phyloP scores from a whole-genome alignment of 2,797 vertebrate genomes.

The Coracias cyanogaster region DNA sequence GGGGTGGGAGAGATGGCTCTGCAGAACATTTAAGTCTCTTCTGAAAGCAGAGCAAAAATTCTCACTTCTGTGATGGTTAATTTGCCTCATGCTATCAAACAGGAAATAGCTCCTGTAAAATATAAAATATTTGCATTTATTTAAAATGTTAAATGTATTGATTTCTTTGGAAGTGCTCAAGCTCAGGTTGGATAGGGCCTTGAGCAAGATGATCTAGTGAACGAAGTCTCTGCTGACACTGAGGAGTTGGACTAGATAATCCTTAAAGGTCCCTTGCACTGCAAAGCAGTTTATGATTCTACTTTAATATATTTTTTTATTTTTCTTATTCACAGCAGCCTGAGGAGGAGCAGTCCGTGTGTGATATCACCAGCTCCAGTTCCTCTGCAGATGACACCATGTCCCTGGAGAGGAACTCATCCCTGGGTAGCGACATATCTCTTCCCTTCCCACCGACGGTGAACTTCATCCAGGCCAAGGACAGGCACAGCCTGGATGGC shows the following conservation, averaged over 20 bases:
- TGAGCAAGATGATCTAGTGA: background rate
- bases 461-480: conserved; percentile 58
- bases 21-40: background rate
- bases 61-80: background rate
- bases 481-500: conserved; percentile 71
- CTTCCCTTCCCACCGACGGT: conserved; percentile 73
- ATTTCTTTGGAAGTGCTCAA: background rate
- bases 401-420: conserved; percentile 81
- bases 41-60: background rate
- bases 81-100: background rate
- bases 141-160: background rate
- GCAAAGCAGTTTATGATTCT: background rate
- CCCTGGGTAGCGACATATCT: conserved; percentile 79
- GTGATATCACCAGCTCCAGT: conserved; percentile 77
- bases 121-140: background rate
- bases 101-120: background rate
- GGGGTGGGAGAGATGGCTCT: background rate
- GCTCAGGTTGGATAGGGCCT: background rate
- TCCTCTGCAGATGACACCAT: conserved; percentile 90
- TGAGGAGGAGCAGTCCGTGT: conserved; percentile 77
- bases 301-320: background rate
- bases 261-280: background rate
- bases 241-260: background rate
- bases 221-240: accelerated
- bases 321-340: conserved; percentile 40